Evolutionary conservation across 2,888 invertebrate species (phyloP).

Genomic region (Busseola fusca): DNA sequence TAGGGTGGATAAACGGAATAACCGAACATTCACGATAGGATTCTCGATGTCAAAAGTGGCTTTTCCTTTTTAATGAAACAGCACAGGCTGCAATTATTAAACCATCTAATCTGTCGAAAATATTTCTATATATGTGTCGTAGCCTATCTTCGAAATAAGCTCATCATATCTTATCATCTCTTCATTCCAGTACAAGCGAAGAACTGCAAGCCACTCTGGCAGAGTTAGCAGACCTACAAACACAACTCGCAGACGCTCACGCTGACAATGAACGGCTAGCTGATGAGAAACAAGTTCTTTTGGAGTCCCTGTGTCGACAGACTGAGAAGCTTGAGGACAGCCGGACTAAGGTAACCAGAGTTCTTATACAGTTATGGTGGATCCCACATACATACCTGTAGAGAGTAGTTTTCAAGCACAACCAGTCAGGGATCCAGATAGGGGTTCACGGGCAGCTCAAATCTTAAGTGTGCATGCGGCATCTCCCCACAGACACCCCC

Average conservation of each 20-base stretch:
- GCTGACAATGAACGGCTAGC: conserved; percentile 95
- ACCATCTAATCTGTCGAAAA: neutral
- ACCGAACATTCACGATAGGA: neutral
- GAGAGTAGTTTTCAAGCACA: neutral
- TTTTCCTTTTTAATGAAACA: neutral
- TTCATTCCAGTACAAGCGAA: conserved; percentile 93
- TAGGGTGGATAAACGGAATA: neutral
- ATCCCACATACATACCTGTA: neutral
- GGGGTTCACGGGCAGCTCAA: neutral
- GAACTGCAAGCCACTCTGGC: conserved; percentile 98
- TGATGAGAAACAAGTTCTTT: conserved; percentile 96
- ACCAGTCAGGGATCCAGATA: neutral
- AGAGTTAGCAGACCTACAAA: conserved; percentile 96
- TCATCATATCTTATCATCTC: neutral
- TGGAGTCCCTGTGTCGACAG: conserved; percentile 97
- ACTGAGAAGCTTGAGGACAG: conserved; percentile 97
- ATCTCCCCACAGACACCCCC: neutral
- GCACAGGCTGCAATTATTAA: neutral
- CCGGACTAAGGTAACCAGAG: conserved; percentile 89
- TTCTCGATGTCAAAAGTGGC: neutral
- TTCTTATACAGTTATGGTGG: neutral
- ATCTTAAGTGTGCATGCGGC: neutral
- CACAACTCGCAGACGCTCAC: conserved; percentile 95
- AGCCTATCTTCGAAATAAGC: neutral
- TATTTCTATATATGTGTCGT: neutral